Conservation (phyloP, 2,888 invertebrate species). For the Chrysolina haemoptera region DNA sequence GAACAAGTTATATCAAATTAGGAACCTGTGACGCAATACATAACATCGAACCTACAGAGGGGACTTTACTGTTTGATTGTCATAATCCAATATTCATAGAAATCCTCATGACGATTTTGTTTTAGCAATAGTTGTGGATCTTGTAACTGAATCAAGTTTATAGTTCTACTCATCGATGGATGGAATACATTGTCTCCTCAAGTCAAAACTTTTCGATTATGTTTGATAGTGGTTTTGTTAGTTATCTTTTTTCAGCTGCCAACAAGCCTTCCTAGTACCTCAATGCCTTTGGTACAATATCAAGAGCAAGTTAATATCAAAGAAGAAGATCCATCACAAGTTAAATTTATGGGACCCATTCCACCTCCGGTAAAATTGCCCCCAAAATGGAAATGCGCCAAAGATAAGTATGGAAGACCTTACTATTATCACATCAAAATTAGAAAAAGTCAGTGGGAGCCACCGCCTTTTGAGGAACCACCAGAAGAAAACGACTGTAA, state of each 20-base stretch:
- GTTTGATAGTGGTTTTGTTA: conserved; percentile 12
- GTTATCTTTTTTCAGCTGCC: conserved; percentile 33
- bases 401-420: conserved; percentile 85
- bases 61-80: no score
- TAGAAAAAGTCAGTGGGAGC: conserved; percentile 85
- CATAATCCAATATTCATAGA: no score
- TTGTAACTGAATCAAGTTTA: no score
- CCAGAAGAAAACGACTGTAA: conserved; percentile 45
- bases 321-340: conserved; percentile 58
- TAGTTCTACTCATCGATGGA: no score
- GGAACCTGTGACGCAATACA: no score
- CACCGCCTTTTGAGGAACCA: conserved; percentile 69
- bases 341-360: conserved; percentile 68
- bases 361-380: conserved; percentile 78
- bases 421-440: conserved; percentile 93
- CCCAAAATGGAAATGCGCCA: conserved; percentile 89
- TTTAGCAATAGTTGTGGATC: no score
- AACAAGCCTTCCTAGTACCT: conserved; percentile 57
- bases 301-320: conserved; percentile 44
- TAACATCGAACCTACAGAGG: no score
- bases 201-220: no score
- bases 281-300: conserved; percentile 51
- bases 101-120: no score
- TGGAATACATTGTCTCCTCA: no score
- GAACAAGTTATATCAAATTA: no score